Percentiles rank a stretch among this genome's conserved stretches.
Conservation (phyloP, 2,888 invertebrate species). For the Myopa tessellatipennis region DNA sequence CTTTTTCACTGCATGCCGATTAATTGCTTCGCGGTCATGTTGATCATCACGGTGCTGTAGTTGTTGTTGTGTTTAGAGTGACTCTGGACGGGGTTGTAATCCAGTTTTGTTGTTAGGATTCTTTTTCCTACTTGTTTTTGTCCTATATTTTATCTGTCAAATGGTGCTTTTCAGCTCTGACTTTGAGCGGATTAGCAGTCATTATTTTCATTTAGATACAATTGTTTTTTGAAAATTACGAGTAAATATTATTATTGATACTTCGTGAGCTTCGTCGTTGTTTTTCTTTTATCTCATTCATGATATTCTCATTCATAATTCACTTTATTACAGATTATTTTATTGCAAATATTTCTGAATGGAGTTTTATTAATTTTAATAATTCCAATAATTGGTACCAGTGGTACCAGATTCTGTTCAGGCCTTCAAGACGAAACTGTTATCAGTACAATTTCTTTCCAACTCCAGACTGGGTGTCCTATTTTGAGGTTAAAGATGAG, state of each 20-base stretch:
- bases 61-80: background rate
- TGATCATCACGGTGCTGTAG: constrained; percentile 9
- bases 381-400: too few species aligned
- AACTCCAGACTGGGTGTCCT: too few species aligned
- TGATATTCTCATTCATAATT: too few species aligned
- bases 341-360: too few species aligned
- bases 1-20: constrained; percentile 33
- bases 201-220: constrained; percentile 10
- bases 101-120: background rate
- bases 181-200: constrained; percentile 22
- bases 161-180: background rate
- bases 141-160: background rate
- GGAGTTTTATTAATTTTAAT: too few species aligned
- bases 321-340: too few species aligned
- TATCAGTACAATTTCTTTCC: too few species aligned
- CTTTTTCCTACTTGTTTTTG: background rate
- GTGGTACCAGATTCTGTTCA: too few species aligned
- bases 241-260: background rate
- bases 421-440: too few species aligned
- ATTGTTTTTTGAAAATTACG: constrained; percentile 1
- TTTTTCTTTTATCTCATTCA: too few species aligned
- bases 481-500: too few species aligned
- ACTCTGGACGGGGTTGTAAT: background rate
- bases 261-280: too few species aligned
- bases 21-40: constrained; percentile 35